These are phyloP conservation scores for Syngnathus scovelli DNA, from an alignment of 2,113 vertebrate species.

Conservation along the genomic window DNA sequence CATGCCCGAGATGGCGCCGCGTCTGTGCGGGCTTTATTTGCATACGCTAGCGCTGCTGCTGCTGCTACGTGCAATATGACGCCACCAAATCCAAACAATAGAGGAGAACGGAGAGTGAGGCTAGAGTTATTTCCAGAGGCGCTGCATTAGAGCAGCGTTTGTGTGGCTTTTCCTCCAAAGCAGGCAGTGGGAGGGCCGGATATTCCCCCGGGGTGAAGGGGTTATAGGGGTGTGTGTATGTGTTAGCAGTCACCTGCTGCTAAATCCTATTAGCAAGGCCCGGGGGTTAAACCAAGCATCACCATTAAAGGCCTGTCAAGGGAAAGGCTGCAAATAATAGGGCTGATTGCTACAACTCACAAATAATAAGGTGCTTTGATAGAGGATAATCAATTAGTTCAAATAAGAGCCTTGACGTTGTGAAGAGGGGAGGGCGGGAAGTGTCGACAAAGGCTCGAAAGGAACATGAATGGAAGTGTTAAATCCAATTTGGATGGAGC, in stretches of 20 bases:
- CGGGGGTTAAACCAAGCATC: constrained; percentile 72
- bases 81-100: constrained; percentile 49
- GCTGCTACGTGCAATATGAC: constrained; percentile 48
- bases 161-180: constrained; percentile 28
- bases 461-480: constrained; percentile 18
- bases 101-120: constrained; percentile 37
- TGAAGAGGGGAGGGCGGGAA: background rate
- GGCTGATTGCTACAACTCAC: constrained; percentile 76
- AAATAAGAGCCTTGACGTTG: constrained; percentile 51
- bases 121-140: constrained; percentile 23
- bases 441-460: constrained; percentile 15
- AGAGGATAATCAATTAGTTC: constrained; percentile 69
- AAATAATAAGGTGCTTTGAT: constrained; percentile 74
- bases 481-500: background rate
- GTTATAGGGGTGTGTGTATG: constrained; percentile 65
- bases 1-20: constrained; percentile 54
- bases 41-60: constrained; percentile 41
- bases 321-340: constrained; percentile 73
- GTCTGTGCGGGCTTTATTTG: constrained; percentile 56
- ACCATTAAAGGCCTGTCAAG: constrained; percentile 73
- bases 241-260: constrained; percentile 72
- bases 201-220: constrained; percentile 64
- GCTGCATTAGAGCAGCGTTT: constrained; percentile 45
- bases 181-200: constrained; percentile 59
- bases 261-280: constrained; percentile 73